Percentiles rank a stretch among this genome's conserved stretches.
Evolutionary conservation across 1,140 invertebrate genomes (phyloP).

Genomic region (Drosophila quadrilineata): DNA sequence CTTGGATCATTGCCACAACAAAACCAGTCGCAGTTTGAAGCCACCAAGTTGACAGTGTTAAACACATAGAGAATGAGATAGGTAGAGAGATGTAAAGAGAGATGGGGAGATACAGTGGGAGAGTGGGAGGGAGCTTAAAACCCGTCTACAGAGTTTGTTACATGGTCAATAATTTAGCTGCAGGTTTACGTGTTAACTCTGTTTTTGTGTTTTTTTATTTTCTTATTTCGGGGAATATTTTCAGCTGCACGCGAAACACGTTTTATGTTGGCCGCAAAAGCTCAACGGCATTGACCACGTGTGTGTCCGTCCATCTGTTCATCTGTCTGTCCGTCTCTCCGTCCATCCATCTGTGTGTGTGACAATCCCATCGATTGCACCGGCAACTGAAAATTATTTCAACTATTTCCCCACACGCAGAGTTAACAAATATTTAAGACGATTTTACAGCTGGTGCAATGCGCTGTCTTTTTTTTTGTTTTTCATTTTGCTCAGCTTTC

Average conservation of each 20-base stretch:
- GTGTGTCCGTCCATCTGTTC: too few relatives aligned
- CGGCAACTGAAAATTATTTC: slow-evolving; percentile 18
- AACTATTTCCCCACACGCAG: slow-evolving; percentile 24
- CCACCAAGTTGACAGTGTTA: slow-evolving; percentile 52
- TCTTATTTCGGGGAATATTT: slow-evolving; percentile 28
- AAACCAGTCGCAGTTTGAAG: slow-evolving; percentile 63
- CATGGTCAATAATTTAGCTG: slow-evolving; percentile 30
- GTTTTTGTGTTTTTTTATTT: not conserved
- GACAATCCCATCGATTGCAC: slow-evolving; percentile 28
- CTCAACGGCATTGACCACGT: slow-evolving; percentile 31
- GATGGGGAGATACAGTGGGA: not conserved
- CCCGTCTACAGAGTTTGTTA: slow-evolving; percentile 27
- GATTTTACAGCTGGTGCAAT: slow-evolving; percentile 8
- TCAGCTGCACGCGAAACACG: slow-evolving; percentile 22
- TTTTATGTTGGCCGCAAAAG: too few relatives aligned
- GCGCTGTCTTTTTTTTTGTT: slow-evolving; percentile 3
- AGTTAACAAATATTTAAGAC: slow-evolving; percentile 16
- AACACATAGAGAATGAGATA: slow-evolving; percentile 15
- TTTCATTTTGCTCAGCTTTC: slow-evolving; percentile 11
- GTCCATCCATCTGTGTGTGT: too few relatives aligned
- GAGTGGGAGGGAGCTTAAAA: slow-evolving; percentile 13
- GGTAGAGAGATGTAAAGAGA: not conserved
- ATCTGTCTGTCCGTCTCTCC: too few relatives aligned
- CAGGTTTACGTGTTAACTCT: slow-evolving; percentile 20
- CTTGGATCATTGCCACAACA: slow-evolving; percentile 18